Evolutionary conservation across 2,797 vertebrate genomes (phyloP).

Genomic region (Coreius guichenoti): DNA sequence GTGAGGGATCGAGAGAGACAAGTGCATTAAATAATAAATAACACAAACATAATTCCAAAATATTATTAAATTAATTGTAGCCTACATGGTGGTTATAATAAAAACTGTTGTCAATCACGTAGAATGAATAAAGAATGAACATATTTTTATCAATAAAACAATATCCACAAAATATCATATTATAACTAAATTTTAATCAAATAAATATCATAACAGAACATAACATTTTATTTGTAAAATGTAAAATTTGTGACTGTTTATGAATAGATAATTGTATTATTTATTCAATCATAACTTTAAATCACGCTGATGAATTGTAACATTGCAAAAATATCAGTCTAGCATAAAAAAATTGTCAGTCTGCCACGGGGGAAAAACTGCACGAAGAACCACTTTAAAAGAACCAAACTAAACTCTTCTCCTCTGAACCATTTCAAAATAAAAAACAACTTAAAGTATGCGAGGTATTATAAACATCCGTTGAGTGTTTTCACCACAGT

Average conservation of each 20-base stretch:
- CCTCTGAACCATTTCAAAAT: not conserved
- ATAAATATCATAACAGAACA: not conserved
- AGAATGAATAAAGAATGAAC: not conserved
- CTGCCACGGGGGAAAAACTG: not conserved
- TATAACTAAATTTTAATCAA: not conserved
- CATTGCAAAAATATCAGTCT: not conserved
- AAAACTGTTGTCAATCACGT: constrained; percentile 65
- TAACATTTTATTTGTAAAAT: not conserved
- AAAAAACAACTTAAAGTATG: constrained; percentile 34
- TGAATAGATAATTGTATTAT: not conserved
- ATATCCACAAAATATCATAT: not conserved
- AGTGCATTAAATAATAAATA: not conserved
- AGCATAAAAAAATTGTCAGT: too few relatives aligned
- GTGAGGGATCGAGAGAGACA: not conserved
- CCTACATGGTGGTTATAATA: constrained; percentile 79
- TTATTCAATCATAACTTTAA: not conserved
- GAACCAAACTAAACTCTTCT: not conserved
- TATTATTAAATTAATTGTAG: constrained; percentile 75
- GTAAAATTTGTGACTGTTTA: not conserved
- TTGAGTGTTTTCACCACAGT: constrained; percentile 44
- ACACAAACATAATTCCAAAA: constrained; percentile 49
- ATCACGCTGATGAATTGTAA: not conserved
- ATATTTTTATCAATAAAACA: not conserved
- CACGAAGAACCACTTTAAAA: not conserved
- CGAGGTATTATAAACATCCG: constrained; percentile 29